Base-by-base conservation (phyloP, 2,113 vertebrate genomes). In the Gymnarchus niloticus region DNA sequence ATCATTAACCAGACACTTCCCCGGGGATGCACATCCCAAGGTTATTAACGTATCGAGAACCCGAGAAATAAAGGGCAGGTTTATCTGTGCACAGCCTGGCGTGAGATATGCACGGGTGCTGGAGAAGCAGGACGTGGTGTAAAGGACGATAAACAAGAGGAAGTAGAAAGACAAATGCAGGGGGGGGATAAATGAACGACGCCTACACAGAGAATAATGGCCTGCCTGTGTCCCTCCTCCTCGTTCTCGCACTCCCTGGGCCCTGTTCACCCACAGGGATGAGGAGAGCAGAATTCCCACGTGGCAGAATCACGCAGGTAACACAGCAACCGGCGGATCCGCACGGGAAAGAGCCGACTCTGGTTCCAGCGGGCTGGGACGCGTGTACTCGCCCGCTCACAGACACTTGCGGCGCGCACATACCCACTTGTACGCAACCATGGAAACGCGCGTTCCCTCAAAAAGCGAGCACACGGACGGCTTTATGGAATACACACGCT, bases 1-100 rank as follows among this genome's bases (percentile, higher is more conserved):
- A 94, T 93, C 92, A 92, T 93, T 93, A 94, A 92, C 91, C 91
- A 86, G 86, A 1, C 5, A 23, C 84, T 80, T 92, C 93, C 92
- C 93, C 54, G 33, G 91, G 91, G 91, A 91, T 85, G 25, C 88
- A 91, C 90, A 89, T 89, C 92, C 92, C 86, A 61, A 37, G 89
- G 93, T 92, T 92, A 93, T 91, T 90, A 91, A 93, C 92, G 93
- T 94, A 94, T 94, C 93, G 21, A 37, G 21, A 19, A 48, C 73
- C 92, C 88, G 84, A 86, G 88, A 91, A 92, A 91, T 91, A 93
- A 85, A 86, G 88, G 89, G 91, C 89, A 92, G 91, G 91, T 88
- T 85, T 87, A 88, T 89, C 86, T 87, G 81, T 85, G 86, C 86
- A 44, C 83, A 83, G 37, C 5, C 69, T 21, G 81, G 65, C 56